These are phyloP conservation scores for Ceyx melanurus DNA, from an alignment of 2,113 vertebrate genomes.

Conservation along the genomic window DNA sequence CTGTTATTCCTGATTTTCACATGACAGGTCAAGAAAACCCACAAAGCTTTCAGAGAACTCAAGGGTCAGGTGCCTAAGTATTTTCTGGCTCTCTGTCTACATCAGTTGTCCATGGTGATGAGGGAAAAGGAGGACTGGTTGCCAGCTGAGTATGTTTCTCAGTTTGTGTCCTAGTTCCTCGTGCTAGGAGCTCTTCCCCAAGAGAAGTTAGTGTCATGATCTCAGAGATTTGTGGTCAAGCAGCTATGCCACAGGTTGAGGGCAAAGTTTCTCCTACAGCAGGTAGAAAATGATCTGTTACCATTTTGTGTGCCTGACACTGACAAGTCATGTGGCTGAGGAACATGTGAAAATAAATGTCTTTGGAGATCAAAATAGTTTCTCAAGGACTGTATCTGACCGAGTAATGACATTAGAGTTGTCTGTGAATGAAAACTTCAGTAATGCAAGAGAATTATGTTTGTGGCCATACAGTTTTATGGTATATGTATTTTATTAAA, in stretches of 20 bases:
- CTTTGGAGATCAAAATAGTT: not conserved
- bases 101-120: not conserved
- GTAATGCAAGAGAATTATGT: not conserved
- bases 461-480: not conserved
- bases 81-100: not conserved
- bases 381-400: not conserved
- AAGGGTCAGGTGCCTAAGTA: not conserved
- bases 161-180: not conserved
- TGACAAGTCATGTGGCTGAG: not conserved
- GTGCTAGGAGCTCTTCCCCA: not conserved
- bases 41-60: not conserved
- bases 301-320: not conserved
- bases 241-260: not conserved
- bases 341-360: not conserved
- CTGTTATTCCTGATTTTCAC: not conserved
- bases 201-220: not conserved
- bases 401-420: not conserved
- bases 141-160: not conserved
- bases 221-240: not conserved
- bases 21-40: not conserved
- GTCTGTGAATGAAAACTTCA: not conserved
- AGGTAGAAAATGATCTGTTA: not conserved
- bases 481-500: not conserved
- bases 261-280: not conserved
- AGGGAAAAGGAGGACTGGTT: not conserved